Evolutionary conservation across 2,888 invertebrate genomes (phyloP).

Genomic region (Glyphotaelius pellucidus): DNA sequence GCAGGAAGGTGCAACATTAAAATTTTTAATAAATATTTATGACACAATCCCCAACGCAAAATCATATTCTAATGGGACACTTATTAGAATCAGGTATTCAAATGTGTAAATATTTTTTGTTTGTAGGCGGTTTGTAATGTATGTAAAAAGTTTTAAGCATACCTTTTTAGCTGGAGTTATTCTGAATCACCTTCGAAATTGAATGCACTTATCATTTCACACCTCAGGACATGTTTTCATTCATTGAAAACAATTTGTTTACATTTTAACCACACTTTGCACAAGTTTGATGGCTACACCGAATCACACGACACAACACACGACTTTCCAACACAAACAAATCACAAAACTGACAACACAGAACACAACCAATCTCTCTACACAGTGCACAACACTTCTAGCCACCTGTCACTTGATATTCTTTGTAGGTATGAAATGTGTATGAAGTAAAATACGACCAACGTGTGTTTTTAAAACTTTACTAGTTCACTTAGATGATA

Average conservation of each 20-base stretch:
- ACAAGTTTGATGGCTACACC: conserved; percentile 15
- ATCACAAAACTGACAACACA: conserved; percentile 40
- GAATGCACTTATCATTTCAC: conserved; percentile 32
- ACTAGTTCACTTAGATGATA: conserved; percentile 8
- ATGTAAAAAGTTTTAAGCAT: neutral
- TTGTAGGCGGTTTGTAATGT: neutral
- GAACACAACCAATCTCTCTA: neutral
- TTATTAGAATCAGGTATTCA: neutral
- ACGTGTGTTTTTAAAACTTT: conserved; percentile 42
- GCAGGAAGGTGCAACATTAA: neutral
- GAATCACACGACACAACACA: neutral
- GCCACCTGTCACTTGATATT: conserved; percentile 35
- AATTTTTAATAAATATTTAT: neutral
- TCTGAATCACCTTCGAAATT: conserved; percentile 5
- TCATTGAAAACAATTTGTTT: conserved; percentile 44
- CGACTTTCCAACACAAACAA: conserved; percentile 5
- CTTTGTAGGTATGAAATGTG: conserved; percentile 32
- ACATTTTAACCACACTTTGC: conserved; percentile 30
- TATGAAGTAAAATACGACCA: conserved; percentile 65
- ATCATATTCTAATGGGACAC: neutral
- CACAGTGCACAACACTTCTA: neutral
- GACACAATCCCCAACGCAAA: neutral
- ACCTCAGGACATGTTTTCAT: conserved; percentile 13
- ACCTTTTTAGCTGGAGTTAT: conserved; percentile 28
- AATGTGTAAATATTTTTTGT: neutral